Conservation (phyloP, 2,797 vertebrate genomes). For the Manis javanica region DNA sequence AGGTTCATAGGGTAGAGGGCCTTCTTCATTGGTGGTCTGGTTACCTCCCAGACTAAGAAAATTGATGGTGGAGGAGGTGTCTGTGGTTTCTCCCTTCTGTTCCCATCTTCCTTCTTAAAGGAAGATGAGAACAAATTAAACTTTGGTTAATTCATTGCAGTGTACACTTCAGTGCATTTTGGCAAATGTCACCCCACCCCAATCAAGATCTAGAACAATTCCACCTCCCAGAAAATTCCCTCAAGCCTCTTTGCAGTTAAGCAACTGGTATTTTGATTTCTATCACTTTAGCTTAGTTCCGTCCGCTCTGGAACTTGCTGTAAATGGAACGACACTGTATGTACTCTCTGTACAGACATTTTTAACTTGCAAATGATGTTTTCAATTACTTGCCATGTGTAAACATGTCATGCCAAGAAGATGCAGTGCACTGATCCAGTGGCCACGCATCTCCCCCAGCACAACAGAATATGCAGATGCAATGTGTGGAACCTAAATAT, state of each 20-base stretch:
- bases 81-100: neutral
- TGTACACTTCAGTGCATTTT: neutral
- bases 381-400: neutral
- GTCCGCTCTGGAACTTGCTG: neutral
- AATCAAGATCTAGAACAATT: neutral
- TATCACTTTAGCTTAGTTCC: neutral
- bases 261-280: neutral
- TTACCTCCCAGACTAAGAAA: neutral
- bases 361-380: constrained; percentile 23
- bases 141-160: neutral
- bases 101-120: neutral
- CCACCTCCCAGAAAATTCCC: neutral
- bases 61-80: neutral
- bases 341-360: neutral
- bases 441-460: neutral
- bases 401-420: neutral
- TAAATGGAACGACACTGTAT: neutral
- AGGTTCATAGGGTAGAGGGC: neutral
- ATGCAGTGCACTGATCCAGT: neutral
- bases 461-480: neutral
- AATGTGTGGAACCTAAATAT: neutral
- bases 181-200: neutral
- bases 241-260: neutral
- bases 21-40: neutral
- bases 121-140: neutral